phyloP scores from a whole-genome alignment of 1,140 invertebrate genomes.

The Drosophila malerkotliana region DNA sequence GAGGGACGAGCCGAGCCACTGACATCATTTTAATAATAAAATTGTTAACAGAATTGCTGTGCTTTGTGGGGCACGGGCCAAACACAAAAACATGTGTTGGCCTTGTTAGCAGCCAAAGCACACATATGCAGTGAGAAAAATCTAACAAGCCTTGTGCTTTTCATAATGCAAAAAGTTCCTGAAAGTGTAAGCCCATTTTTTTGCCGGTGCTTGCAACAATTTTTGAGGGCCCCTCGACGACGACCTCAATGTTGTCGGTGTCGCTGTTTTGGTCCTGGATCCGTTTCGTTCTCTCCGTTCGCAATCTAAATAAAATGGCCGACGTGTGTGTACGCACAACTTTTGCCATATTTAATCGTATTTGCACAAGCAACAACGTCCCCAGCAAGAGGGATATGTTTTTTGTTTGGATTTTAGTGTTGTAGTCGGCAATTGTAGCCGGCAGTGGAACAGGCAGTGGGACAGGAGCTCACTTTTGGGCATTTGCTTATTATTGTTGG shows the following conservation, averaged over 20 bases:
- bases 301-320: conserved; percentile 80
- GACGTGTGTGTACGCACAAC: conserved; percentile 79
- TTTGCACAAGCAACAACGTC: conserved; percentile 58
- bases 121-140: conserved; percentile 19
- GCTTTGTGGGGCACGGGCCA: conserved; percentile 51
- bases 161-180: background rate
- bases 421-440: conserved; percentile 31
- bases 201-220: conserved; percentile 44
- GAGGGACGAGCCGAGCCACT: conserved; percentile 22
- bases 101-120: conserved; percentile 59
- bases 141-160: background rate
- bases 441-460: conserved; percentile 18
- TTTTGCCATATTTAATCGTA: conserved; percentile 82
- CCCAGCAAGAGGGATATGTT: conserved; percentile 13
- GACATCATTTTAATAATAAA: conserved; percentile 79
- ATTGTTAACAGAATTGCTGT: conserved; percentile 81
- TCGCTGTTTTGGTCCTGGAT: conserved; percentile 44
- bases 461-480: conserved; percentile 51
- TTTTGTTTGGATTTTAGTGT: conserved; percentile 35
- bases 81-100: conserved; percentile 75
- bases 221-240: conserved; percentile 49
- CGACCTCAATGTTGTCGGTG: conserved; percentile 59
- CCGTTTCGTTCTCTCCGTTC: conserved; percentile 18
- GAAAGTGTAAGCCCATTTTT: background rate
- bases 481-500: conserved; percentile 81